Base-by-base conservation (phyloP, 2,888 invertebrate species). In the Cephus nigrinus region DNA sequence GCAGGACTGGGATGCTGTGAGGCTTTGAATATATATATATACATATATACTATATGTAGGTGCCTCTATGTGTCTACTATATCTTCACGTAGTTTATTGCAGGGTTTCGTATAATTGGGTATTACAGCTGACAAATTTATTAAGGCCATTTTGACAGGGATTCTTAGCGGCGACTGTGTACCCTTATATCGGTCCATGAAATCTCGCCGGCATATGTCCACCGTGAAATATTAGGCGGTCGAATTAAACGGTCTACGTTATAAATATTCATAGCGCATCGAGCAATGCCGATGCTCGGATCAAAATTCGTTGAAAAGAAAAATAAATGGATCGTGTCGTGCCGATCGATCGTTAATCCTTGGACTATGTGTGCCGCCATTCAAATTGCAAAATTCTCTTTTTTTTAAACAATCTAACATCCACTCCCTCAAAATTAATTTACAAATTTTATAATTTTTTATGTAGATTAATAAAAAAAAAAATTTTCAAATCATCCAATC, bases 261-360 rank as follows among this genome's bases (percentile, higher is more conserved):
- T 89, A 89, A 90, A 90, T 89, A 90, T 90, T 88, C 88, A 88
- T 85, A 82, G 81, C 84, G 84, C 84, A 84, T 86, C 84, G 82
- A 79, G 71, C 75, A 80, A 83, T 85, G 81, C 55, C 23, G 55
- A 55, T 55, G 23, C 23, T 5, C 23, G 55, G 55, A 71, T 71
- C 40, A 33, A 76, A 76, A 76, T 76, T 71, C 23, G 76, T 55
- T n/a, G 40, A 71, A 71, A 36, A 55, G 55, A 74, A 74, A 35
- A 55, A 55, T 55, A 55, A 55, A 55, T 55, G 23, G 55, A 23
- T 2, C 55, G 23, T 9, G 55, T 55, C 75, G 76, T 71, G 72
- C 68, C 73, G 79, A 72, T 71, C 78, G 72, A 78, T 69, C 76
- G 23, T 55, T 55, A 55, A 55, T 23, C 23, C 73, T 72, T 30